phyloP scores from a whole-genome alignment of 2,888 invertebrate species.

The Drosophila lacicola region DNA sequence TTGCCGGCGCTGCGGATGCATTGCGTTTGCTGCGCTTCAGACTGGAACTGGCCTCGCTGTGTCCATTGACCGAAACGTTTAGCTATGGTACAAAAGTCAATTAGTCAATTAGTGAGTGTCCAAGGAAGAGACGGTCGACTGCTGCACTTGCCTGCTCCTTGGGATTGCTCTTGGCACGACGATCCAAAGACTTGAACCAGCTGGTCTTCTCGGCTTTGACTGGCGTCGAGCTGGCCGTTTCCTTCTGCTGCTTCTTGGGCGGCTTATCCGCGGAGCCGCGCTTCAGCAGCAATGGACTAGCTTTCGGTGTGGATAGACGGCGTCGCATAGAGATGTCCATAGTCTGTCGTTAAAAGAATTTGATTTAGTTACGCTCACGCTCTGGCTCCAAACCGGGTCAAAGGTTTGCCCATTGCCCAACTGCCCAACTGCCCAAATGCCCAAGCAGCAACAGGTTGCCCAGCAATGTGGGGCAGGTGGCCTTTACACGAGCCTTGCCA shows the following conservation, averaged over 20 bases:
- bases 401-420: slow-evolving; percentile 58
- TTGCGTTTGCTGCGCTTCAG: slow-evolving; percentile 79
- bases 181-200: slow-evolving; percentile 93
- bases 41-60: slow-evolving; percentile 74
- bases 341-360: slow-evolving; percentile 53
- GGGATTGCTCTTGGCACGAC: slow-evolving; percentile 89
- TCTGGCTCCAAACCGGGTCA: slow-evolving; percentile 45
- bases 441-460: slow-evolving; percentile 63
- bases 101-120: neutral
- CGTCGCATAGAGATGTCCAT: slow-evolving; percentile 90
- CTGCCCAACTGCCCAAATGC: slow-evolving; percentile 44
- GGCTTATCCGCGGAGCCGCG: slow-evolving; percentile 86
- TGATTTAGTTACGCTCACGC: slow-evolving; percentile 44
- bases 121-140: neutral
- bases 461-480: slow-evolving; percentile 73
- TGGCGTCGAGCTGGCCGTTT: slow-evolving; percentile 83
- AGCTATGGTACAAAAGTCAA: slow-evolving; percentile 54
- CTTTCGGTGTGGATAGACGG: slow-evolving; percentile 91
- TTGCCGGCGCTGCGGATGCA: slow-evolving; percentile 82
- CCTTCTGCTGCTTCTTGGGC: slow-evolving; percentile 77
- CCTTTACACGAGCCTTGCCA: slow-evolving; percentile 66
- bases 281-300: slow-evolving; percentile 88
- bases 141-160: slow-evolving; percentile 78
- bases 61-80: slow-evolving; percentile 72
- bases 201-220: slow-evolving; percentile 87